Evolutionary conservation across 35 echinoderm and acorn worm species (phyloP).

Genomic region (Patiria miniata): DNA sequence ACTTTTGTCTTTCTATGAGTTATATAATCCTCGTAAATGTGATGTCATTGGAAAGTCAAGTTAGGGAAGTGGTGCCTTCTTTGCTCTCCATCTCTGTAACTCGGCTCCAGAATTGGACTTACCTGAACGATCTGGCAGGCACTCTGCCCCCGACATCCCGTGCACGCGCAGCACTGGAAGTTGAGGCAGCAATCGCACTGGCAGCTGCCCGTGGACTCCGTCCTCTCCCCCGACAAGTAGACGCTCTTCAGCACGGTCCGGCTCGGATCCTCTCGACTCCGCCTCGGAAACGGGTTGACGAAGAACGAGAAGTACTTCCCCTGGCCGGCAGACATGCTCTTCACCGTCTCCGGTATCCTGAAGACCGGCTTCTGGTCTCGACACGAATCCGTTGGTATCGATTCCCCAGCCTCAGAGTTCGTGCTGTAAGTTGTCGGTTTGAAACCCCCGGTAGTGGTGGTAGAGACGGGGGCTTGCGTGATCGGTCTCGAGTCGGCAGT

Average conservation of each 20-base stretch:
- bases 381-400: not conserved
- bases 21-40: too few species aligned
- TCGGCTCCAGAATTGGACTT: not conserved
- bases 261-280: slow-evolving; percentile 48
- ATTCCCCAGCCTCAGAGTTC: not conserved
- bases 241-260: slow-evolving; percentile 76
- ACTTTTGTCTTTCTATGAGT: too few species aligned
- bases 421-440: slow-evolving; percentile 18
- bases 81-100: too few species aligned
- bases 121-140: slow-evolving; percentile 95
- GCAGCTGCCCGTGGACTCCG: slow-evolving; percentile 70
- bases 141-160: slow-evolving; percentile 88
- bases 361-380: slow-evolving; percentile 16
- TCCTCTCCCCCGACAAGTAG: slow-evolving; percentile 83
- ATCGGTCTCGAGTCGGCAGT: not conserved
- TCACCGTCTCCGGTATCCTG: slow-evolving; percentile 65
- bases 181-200: slow-evolving; percentile 86
- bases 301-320: slow-evolving; percentile 97
- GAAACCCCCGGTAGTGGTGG: not conserved
- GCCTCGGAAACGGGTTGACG: slow-evolving; percentile 84
- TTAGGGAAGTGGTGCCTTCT: not conserved
- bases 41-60: not conserved
- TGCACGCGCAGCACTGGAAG: slow-evolving; percentile 81
- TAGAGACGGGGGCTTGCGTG: not conserved
- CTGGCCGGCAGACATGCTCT: slow-evolving; percentile 67